Evolutionary conservation across 2,797 vertebrate species (phyloP).

Genomic region (Sebastes itinus): DNA sequence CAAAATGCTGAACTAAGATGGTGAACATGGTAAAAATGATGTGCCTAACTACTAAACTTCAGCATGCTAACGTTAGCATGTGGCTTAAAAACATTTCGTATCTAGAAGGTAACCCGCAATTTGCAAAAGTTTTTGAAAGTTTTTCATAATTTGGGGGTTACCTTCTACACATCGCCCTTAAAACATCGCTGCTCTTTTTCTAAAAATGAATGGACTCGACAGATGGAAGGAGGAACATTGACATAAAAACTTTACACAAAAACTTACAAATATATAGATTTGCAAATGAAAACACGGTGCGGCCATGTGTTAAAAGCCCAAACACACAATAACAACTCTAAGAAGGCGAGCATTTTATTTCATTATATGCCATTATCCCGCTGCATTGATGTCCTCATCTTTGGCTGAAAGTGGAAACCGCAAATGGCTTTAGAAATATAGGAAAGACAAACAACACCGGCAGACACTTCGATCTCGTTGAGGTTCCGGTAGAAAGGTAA

Average conservation of each 20-base stretch:
- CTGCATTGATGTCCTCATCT: background rate
- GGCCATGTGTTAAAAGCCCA: background rate
- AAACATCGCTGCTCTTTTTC: background rate
- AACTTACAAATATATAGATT: background rate
- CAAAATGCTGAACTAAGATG: background rate
- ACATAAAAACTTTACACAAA: background rate
- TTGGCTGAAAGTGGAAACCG: background rate
- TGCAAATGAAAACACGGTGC: background rate
- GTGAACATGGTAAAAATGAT: background rate
- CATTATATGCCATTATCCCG: background rate
- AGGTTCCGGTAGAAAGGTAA: slow-evolving; percentile 30
- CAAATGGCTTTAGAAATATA: slow-evolving; percentile 28
- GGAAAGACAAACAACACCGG: slow-evolving; percentile 35
- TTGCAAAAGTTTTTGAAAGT: too few relatives aligned
- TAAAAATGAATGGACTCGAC: background rate
- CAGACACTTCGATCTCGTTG: slow-evolving; percentile 29
- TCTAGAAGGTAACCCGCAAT: too few relatives aligned
- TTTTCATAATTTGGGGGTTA: too few relatives aligned
- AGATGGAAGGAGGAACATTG: background rate
- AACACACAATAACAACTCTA: background rate
- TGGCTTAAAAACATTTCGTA: background rate
- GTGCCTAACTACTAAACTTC: background rate
- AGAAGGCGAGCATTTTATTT: background rate
- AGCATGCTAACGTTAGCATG: background rate
- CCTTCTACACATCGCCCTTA: too few relatives aligned